phyloP scores from a whole-genome alignment of 2,797 vertebrate species.

The Spheniscus humboldti region DNA sequence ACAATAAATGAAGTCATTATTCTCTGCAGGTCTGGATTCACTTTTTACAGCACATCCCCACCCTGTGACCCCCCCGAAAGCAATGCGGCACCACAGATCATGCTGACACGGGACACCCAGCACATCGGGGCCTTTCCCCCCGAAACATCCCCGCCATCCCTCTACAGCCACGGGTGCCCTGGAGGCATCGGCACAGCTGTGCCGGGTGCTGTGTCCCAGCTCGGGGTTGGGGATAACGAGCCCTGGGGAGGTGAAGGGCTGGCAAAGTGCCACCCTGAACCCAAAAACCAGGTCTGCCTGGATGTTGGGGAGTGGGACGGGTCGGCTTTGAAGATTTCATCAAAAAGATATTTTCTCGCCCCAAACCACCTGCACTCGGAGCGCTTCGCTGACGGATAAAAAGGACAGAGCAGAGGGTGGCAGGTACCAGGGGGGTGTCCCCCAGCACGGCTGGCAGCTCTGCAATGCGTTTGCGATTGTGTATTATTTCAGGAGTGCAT shows the following conservation, averaged over 20 bases:
- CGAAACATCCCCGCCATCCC: rapidly evolving
- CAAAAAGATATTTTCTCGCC: neutral
- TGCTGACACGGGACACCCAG: neutral
- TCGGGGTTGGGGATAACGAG: neutral
- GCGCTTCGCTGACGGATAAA: neutral
- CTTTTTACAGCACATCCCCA: neutral
- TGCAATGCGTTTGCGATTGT: neutral
- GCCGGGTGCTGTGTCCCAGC: neutral
- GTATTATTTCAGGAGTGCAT: constrained; percentile 53
- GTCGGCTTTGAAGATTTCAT: neutral
- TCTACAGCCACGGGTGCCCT: neutral
- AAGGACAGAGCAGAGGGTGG: constrained; percentile 9
- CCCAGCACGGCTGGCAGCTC: constrained; percentile 8
- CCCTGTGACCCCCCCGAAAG: neutral
- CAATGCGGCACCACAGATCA: neutral
- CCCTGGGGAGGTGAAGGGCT: neutral
- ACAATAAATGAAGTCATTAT: neutral
- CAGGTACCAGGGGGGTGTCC: neutral
- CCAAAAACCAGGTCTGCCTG: neutral
- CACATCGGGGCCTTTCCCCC: neutral
- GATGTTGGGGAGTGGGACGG: neutral
- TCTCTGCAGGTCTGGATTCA: neutral
- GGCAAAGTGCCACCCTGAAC: neutral
- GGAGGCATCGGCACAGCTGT: neutral
- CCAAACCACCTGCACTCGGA: constrained; percentile 8